Evolutionary conservation across 1,140 invertebrate species (phyloP).

Genomic region (Papilio machaon): DNA sequence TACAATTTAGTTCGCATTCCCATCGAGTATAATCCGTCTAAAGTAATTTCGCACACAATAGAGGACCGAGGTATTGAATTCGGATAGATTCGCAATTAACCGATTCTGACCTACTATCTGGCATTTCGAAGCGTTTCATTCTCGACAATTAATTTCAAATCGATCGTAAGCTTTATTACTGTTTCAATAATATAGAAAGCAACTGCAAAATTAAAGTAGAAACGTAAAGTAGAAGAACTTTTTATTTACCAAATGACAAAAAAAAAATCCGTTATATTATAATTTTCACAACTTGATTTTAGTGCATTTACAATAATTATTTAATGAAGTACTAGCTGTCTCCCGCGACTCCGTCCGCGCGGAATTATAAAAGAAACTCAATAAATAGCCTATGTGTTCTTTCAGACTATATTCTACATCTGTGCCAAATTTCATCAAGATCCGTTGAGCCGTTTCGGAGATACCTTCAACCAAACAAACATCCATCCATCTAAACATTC

Average conservation of each 20-base stretch:
- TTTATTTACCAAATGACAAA: neutral
- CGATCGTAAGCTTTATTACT: slow-evolving; percentile 50
- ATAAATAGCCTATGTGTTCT: too few relatives aligned
- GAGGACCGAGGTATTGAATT: slow-evolving; percentile 48
- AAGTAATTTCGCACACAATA: slow-evolving; percentile 67
- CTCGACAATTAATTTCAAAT: slow-evolving; percentile 69
- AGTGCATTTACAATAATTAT: neutral
- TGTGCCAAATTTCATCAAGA: too few relatives aligned
- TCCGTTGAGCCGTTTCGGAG: too few relatives aligned
- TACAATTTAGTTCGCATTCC: slow-evolving; percentile 33
- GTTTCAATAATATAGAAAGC: slow-evolving; percentile 36
- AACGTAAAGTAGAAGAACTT: neutral
- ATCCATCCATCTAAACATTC: too few relatives aligned
- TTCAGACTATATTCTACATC: too few relatives aligned
- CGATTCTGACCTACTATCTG: slow-evolving; percentile 71
- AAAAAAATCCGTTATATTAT: neutral
- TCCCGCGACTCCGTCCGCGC: too few relatives aligned
- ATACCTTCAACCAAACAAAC: too few relatives aligned
- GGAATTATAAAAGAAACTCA: too few relatives aligned
- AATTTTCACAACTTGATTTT: neutral
- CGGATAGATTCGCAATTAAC: slow-evolving; percentile 71
- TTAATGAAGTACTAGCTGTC: neutral
- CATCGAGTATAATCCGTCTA: slow-evolving; percentile 33
- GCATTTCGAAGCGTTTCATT: slow-evolving; percentile 57
- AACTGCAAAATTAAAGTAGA: neutral